Evolutionary conservation across 92 coral and sea anemone species (phyloP).

Genomic region (Blastomussa wellsi): DNA sequence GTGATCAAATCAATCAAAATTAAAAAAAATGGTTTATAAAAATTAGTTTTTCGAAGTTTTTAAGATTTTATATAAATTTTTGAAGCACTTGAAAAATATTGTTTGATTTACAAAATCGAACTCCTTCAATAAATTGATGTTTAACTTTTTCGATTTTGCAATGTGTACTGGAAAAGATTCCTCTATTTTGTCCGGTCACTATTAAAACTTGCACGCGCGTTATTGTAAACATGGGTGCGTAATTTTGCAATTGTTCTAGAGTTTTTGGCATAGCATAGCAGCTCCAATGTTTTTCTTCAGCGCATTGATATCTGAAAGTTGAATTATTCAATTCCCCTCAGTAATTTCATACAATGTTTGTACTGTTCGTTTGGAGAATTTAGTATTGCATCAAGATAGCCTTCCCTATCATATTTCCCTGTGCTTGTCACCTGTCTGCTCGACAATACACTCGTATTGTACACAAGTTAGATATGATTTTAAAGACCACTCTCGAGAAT

Average conservation of each 20-base stretch:
- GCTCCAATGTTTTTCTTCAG: background rate
- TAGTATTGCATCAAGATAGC: background rate
- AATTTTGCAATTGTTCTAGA: background rate
- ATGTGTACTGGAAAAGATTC: background rate
- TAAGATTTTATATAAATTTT: background rate
- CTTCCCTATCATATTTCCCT: background rate
- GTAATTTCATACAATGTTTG: background rate
- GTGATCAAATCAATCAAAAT: background rate
- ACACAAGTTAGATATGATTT: background rate
- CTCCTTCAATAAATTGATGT: background rate
- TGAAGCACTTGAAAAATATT: background rate
- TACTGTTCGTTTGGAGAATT: background rate
- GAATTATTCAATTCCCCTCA: background rate
- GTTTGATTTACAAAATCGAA: background rate
- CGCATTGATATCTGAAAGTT: background rate
- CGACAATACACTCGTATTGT: background rate
- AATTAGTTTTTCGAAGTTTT: background rate
- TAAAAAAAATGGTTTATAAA: background rate
- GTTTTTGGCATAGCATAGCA: background rate
- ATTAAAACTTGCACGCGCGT: background rate
- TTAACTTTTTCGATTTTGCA: background rate
- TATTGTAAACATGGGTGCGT: background rate
- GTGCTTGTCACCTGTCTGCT: background rate
- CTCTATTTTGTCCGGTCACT: background rate
- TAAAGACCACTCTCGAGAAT: background rate